Evolutionary conservation across 2,888 invertebrate species (phyloP), one percentile per base, ranked within the genome.

Genomic region (Catocala sponsa): DNA sequence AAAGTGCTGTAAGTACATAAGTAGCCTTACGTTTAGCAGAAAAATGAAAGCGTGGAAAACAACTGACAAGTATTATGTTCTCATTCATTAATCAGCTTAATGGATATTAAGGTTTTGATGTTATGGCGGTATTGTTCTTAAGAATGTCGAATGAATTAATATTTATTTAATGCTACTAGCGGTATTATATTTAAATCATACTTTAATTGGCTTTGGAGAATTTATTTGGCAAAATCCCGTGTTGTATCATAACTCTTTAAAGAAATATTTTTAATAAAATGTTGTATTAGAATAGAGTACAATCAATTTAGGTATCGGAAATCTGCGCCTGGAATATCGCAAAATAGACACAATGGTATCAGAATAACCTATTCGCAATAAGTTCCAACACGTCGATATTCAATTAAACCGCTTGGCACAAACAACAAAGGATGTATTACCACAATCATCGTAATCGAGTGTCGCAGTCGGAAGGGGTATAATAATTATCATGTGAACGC

Each of bases 401-500:
- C 70, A 70, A 70, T 74, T 74, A 74, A 77, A 74, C 32, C 55
- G 60, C 53, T 63, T 74, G 58, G 59, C 51, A 43, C 50, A 75
- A 52, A 65, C 55, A 65, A 72, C 64, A 62, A 70, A 75, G 65
- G 65, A 76, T 67, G 48, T 77, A 80, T 78, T 73, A 72, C 73
- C 65, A 58, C 74, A 75, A 76, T 78, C 77, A 62, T 60, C 61
- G 71, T 79, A 81, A 83, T 81, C 77, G 72, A 76, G 74, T 73
- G 74, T 78, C 61, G 62, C 65, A 60, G 59, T 69, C 62, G 70
- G 55, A 63, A 65, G 59, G 69, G 75, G 76, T 76, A 76, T 85
- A 84, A 86, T 85, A 82, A 85, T 87, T 82, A 81, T 83, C 80
- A 80, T 77, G 80, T 80, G 81, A 78, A 76, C 83, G 72, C 64